phyloP scores from a whole-genome alignment of 2,113 vertebrate genomes.

The Tapirus terrestris region DNA sequence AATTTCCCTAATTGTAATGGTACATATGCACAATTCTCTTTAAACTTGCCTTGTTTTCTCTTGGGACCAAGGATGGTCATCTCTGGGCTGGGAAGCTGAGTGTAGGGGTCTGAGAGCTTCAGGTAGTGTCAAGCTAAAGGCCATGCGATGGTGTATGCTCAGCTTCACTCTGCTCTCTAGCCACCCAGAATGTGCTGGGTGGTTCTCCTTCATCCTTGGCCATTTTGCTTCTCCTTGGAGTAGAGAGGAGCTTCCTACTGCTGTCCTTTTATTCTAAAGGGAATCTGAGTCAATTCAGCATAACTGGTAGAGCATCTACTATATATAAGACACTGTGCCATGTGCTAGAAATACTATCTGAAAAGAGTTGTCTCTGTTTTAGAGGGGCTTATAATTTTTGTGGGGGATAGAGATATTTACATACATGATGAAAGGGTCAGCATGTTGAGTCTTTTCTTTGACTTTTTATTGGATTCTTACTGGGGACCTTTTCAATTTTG shows the following conservation, averaged over 20 bases:
- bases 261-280: background rate
- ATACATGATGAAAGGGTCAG: background rate
- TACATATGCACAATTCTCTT: background rate
- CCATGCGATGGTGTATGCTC: fast-evolving
- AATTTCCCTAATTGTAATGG: background rate
- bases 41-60: background rate
- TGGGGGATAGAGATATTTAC: background rate
- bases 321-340: background rate
- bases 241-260: background rate
- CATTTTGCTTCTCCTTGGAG: background rate
- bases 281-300: background rate
- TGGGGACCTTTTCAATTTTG: background rate
- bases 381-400: background rate
- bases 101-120: background rate
- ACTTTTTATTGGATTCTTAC: background rate
- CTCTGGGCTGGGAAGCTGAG: background rate
- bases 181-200: background rate
- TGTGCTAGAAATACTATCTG: background rate
- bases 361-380: background rate
- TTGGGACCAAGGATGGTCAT: background rate
- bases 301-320: background rate
- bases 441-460: slow-evolving; percentile 7
- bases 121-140: background rate
- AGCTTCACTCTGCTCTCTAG: background rate
- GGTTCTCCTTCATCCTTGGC: background rate